Conservation (phyloP, 1,140 invertebrate genomes). For the Andricus grossulariae region DNA sequence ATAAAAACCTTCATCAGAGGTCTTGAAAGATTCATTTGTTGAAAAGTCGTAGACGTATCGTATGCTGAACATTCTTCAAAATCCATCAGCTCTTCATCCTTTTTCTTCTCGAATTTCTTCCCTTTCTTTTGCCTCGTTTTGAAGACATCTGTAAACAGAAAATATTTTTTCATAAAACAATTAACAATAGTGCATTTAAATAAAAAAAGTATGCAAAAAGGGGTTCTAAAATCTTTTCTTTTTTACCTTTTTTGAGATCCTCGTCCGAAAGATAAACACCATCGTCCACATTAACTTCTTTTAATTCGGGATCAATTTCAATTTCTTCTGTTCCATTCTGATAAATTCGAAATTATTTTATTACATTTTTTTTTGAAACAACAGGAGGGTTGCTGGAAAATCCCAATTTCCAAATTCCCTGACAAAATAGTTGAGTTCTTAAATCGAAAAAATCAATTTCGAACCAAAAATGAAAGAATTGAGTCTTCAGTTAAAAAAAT, state of each 20-base stretch:
- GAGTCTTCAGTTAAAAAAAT: too few species aligned
- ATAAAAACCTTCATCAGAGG: slow-evolving; percentile 86
- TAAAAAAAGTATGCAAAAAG: slow-evolving; percentile 38
- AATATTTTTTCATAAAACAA: slow-evolving; percentile 12
- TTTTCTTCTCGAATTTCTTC: slow-evolving; percentile 66
- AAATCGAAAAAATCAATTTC: too few species aligned
- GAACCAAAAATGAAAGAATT: too few species aligned
- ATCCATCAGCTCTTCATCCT: slow-evolving; percentile 78
- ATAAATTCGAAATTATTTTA: slow-evolving; percentile 33
- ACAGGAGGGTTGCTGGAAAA: too few species aligned
- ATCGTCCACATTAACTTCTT: slow-evolving; percentile 62
- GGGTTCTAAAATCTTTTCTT: slow-evolving; percentile 64
- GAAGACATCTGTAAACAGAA: slow-evolving; percentile 59
- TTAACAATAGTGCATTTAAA: slow-evolving; percentile 16
- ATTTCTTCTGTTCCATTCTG: slow-evolving; percentile 58
- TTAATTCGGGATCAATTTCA: slow-evolving; percentile 51
- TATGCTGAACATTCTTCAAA: slow-evolving; percentile 86
- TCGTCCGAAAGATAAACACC: slow-evolving; percentile 81
- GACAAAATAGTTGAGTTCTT: too few species aligned
- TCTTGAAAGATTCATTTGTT: slow-evolving; percentile 94
- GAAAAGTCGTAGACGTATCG: slow-evolving; percentile 86
- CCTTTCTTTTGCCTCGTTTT: slow-evolving; percentile 65
- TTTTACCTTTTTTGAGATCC: slow-evolving; percentile 82
- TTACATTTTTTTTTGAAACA: neutral
- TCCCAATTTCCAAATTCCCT: too few species aligned